Evolutionary conservation across 2,888 invertebrate species (phyloP).

Genomic region (Fabriciana adippe): DNA sequence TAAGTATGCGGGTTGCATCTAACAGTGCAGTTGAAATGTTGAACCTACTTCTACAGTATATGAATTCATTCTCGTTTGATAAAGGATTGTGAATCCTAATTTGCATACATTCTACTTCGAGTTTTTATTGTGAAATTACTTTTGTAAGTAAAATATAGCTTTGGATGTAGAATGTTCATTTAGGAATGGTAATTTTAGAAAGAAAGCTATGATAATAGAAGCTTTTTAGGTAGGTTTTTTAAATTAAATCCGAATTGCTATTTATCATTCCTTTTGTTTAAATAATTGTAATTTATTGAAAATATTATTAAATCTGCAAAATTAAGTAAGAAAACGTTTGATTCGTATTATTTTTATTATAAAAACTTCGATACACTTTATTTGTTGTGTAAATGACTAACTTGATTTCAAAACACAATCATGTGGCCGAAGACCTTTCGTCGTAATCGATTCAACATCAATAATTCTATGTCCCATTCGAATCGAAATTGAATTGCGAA

Average conservation of each 20-base stretch:
- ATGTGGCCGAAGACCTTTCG: conserved; percentile 37
- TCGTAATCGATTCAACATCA: conserved; percentile 43
- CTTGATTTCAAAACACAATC: conserved; percentile 32
- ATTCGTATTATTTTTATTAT: neutral
- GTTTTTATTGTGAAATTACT: conserved; percentile 34
- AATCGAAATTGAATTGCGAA: conserved; percentile 41
- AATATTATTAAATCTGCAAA: neutral
- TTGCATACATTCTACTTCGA: conserved; percentile 37
- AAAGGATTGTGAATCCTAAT: conserved; percentile 39
- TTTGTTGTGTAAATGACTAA: conserved; percentile 25
- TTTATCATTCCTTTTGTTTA: neutral
- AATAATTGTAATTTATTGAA: neutral
- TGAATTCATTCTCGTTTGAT: conserved; percentile 38
- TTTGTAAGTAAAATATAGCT: conserved; percentile 28
- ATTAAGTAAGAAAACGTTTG: neutral
- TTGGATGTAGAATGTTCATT: conserved; percentile 20
- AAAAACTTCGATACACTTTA: conserved; percentile 6
- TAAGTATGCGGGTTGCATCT: conserved; percentile 51
- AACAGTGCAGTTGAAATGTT: conserved; percentile 44
- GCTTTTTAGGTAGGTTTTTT: conserved; percentile 2
- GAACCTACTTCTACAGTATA: conserved; percentile 39
- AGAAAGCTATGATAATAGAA: conserved; percentile 9
- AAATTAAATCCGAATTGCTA: neutral
- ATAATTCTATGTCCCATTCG: conserved; percentile 44
- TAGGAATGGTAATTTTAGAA: conserved; percentile 18